Evolutionary conservation across 1,140 invertebrate genomes (phyloP), one percentile per base, ranked within the genome.

Genomic region (Drosophila kepulauana): DNA sequence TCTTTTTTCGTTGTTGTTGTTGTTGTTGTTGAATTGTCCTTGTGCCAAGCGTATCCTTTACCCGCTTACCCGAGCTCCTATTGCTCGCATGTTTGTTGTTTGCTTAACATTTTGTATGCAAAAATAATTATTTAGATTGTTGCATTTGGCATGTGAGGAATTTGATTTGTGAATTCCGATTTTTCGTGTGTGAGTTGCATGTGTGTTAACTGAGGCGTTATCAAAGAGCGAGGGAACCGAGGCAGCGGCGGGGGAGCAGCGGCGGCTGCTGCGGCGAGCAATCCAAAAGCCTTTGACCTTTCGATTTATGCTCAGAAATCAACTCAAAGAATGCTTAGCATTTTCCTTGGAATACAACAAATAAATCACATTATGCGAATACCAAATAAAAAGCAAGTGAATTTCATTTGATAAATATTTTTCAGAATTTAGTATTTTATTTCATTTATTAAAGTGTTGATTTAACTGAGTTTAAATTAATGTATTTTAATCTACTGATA

Each of bases 121-220:
- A 88, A 89, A 88, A 88, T 88, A 88, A 88, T 88, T 89, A 88
- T 88, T 89, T 84, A 89, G 88, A 89, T 87, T 87, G 84, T 88
- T 87, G 84, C 82, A 81, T 74, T 78, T 45, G 76, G 41, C 59
- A 51, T 74, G 54, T 51, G 57, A 74, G 65, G 65, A 74, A 64
- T 71, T 71, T 58, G 59, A 75, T 65, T 75, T 65, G 59, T 20
- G 54, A 64, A 59, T 63, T 75, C 25, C 35, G 45, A 58, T 57
- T 49, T 16, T 51, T 67, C 10, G 43, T 35, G 43, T 45, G 51
- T 70, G 66, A 20, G 66, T 43, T 70, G 49, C 69, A 66, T 72
- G 69, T 66, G 58, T 20, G 38, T 20, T 28, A 61, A 54, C 25
- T 48, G 28, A 61, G n/a, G 65, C 49, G 28, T 62, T 51, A 16